A percentile compares a stretch with the other conserved stretches of the same genome.
Conservation (phyloP, 2,888 invertebrate genomes). For the Pseudanteris insignis region DNA sequence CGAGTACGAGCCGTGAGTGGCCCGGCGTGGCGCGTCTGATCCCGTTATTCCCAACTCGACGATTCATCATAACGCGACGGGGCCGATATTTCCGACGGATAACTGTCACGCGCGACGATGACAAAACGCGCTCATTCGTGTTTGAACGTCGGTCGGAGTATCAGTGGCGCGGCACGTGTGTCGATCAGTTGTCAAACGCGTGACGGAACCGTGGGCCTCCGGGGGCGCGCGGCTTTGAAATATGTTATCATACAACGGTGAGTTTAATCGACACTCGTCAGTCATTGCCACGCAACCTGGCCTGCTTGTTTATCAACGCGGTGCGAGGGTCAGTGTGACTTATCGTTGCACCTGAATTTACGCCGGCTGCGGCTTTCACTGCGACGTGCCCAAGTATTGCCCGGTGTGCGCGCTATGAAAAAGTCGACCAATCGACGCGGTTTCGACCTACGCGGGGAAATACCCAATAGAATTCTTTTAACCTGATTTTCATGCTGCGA, state of each 20-base stretch:
- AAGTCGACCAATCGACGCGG: too few relatives aligned
- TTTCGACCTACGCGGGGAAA: not conserved
- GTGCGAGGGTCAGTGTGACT: too few relatives aligned
- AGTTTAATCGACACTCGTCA: slow-evolving; percentile 43
- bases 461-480: too few relatives aligned
- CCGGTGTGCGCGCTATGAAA: too few relatives aligned
- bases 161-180: slow-evolving; percentile 3
- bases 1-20: slow-evolving; percentile 30
- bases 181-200: not conserved
- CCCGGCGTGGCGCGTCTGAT: too few relatives aligned
- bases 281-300: slow-evolving; percentile 17
- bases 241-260: slow-evolving; percentile 32
- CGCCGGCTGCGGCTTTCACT: slow-evolving; percentile 24
- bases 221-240: slow-evolving; percentile 14
- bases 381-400: not conserved
- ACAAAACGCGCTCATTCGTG: slow-evolving; percentile 41
- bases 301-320: too few relatives aligned
- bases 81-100: slow-evolving; percentile 32
- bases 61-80: slow-evolving; percentile 29
- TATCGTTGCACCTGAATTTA: slow-evolving; percentile 40
- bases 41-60: slow-evolving; percentile 7
- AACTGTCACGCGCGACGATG: slow-evolving; percentile 33
- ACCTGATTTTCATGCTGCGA: too few relatives aligned
- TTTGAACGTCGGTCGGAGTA: slow-evolving; percentile 7
- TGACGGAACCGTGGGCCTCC: not conserved